These are phyloP conservation scores for Catharus minimus DNA, from an alignment of 2,113 vertebrate genomes.

Conservation along the genomic window DNA sequence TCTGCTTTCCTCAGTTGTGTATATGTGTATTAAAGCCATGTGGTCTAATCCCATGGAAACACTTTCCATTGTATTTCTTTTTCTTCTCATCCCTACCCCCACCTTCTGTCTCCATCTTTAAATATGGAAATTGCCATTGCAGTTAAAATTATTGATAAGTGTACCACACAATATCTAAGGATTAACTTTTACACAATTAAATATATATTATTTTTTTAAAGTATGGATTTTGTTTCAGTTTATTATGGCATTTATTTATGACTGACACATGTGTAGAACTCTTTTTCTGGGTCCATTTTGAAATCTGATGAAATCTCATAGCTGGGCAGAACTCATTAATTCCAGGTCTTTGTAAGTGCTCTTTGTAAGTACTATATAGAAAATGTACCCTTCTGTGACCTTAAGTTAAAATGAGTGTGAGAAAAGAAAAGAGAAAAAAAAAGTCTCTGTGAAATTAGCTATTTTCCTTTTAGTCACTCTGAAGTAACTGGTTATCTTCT, in stretches of 20 bases:
- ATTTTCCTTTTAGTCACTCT: background rate
- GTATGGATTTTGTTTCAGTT: background rate
- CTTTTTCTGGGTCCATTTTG: background rate
- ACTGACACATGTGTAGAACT: background rate
- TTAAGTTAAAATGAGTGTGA: background rate
- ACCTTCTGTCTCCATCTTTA: background rate
- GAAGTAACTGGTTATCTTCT: background rate
- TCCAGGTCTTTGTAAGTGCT: conserved; percentile 19
- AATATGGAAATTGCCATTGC: conserved; percentile 39
- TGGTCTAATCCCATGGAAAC: conserved; percentile 72
- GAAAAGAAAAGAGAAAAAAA: background rate
- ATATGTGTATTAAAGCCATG: conserved; percentile 68
- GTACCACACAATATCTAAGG: background rate
- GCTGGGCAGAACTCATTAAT: conserved; percentile 2
- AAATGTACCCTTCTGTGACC: background rate
- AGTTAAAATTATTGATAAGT: conserved; percentile 27
- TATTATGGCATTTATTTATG: background rate
- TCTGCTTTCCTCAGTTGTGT: conserved; percentile 71
- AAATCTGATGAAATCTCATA: background rate
- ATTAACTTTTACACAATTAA: background rate
- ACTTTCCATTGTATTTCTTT: conserved; percentile 47
- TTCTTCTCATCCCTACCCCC: conserved; percentile 9
- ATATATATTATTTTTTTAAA: background rate
- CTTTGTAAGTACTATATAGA: conserved; percentile 26
- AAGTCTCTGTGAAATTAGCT: background rate